Evolutionary conservation across 2,113 vertebrate species (phyloP), one percentile per base, ranked within the genome.

Genomic region (Rhinichthys klamathensis): DNA sequence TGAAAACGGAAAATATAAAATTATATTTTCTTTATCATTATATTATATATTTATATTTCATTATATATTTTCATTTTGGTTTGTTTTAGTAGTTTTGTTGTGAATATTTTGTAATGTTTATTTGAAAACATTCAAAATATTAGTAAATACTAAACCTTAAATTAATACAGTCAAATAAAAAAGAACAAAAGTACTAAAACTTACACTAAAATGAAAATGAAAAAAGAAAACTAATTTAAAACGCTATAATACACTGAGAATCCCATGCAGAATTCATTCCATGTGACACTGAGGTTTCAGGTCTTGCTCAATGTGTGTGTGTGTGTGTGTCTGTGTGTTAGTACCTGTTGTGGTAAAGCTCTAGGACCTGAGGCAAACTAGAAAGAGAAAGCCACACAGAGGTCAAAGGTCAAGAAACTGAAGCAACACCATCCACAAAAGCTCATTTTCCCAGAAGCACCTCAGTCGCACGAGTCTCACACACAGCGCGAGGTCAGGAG

Each of bases 291-390:
- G n/a, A 70, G 12, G 35, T 41, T 41, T 70, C 18, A 23, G 44
- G 44, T 27, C 44, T 51, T 51, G 25, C 51, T 76, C 25, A 27
- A 0, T 76, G 60, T 7, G 2, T 27, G 16, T 60, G 4, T 49
- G n/a, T 84, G 51, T 65, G 27, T 35, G 30, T 56, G 65, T 70
- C 67, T 74, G 23, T 65, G 79, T 90, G 93, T 94, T 94, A 96
- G 95, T 96, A 96, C 96, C 96, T 96, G 96, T 94, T 96, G 96
- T 93, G 96, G 95, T 93, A 96, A 93, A 95, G 96, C 92, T 87
- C 96, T 94, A 93, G 95, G 95, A 95, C 95, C 96, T 86, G 95
- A 92, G 94, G 94, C 94, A 95, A 96, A 97, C 96, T 97, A 94
- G 88, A 95, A 92, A 89, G 78, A 88, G 69, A 90, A 75, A 86